Evolutionary conservation across 2,888 invertebrate species (phyloP).

Genomic region (Parnassius glacialis): DNA sequence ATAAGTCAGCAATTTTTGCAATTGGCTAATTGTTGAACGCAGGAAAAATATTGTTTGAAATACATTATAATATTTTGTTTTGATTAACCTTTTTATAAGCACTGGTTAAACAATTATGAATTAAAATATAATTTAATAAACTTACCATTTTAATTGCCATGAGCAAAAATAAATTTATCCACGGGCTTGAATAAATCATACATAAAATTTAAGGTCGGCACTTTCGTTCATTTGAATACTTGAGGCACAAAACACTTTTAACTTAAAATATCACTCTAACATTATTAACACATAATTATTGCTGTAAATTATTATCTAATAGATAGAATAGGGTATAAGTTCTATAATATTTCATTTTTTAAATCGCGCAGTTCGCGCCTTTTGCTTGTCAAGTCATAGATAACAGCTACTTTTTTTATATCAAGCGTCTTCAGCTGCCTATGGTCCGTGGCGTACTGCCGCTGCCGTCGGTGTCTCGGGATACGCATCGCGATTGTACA

Average conservation of each 20-base stretch:
- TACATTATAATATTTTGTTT: too few species aligned
- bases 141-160: conserved; percentile 78
- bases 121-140: conserved; percentile 33
- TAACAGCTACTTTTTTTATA: conserved; percentile 11
- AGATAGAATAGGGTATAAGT: neutral
- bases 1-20: too few species aligned
- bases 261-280: conserved; percentile 28
- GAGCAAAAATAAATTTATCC: conserved; percentile 76
- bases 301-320: neutral
- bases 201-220: conserved; percentile 72
- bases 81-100: too few species aligned
- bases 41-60: too few species aligned
- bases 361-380: conserved; percentile 20
- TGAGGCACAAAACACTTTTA: conserved; percentile 46
- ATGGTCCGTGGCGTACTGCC: conserved; percentile 26
- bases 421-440: conserved; percentile 11
- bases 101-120: conserved; percentile 3
- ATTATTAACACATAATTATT: conserved; percentile 13
- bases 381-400: conserved; percentile 13
- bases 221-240: conserved; percentile 67
- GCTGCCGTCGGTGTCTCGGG: conserved; percentile 13
- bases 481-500: conserved; percentile 30
- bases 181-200: conserved; percentile 79
- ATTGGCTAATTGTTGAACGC: too few species aligned
- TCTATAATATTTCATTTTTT: conserved; percentile 3